A percentile compares a stretch with the other conserved stretches of the same genome.
Conservation (phyloP, 2,113 vertebrate genomes). For the Bostrychus sinensis region DNA sequence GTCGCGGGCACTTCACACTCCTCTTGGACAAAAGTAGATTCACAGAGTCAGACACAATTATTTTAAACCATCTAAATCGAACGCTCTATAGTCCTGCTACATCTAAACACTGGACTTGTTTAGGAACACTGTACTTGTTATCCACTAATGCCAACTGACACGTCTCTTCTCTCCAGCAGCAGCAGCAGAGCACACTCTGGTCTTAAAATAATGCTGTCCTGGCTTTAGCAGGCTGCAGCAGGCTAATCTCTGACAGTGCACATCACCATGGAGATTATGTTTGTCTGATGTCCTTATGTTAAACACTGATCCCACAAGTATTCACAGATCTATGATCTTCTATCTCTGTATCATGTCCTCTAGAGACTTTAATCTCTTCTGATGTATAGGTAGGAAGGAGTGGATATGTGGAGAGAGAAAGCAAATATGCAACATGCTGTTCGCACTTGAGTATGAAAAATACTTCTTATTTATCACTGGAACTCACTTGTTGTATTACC, state of each 20-base stretch:
- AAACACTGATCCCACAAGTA: constrained; percentile 20
- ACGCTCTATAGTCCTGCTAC: not conserved
- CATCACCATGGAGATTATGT: constrained; percentile 35
- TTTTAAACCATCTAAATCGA: not conserved
- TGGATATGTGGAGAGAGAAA: constrained; percentile 6
- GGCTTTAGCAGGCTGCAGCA: too few species aligned
- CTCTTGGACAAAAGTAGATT: not conserved
- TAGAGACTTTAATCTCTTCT: not conserved
- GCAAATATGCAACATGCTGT: not conserved
- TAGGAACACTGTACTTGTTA: not conserved
- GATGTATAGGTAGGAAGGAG: constrained; percentile 15
- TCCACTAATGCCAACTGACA: not conserved
- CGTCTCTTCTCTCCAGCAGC: constrained; percentile 2
- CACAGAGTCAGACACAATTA: not conserved
- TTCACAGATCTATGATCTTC: constrained; percentile 7
- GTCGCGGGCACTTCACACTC: not conserved
- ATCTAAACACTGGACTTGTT: not conserved
- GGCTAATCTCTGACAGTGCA: too few species aligned
- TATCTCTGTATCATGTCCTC: constrained; percentile 12
- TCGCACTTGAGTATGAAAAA: not conserved
- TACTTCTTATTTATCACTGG: not conserved
- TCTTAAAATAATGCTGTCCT: too few species aligned
- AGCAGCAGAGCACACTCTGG: too few species aligned
- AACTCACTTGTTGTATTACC: too few species aligned
- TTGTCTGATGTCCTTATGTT: constrained; percentile 34